A percentile compares a stretch with the other conserved stretches of the same genome.
Conservation (phyloP, 1,140 invertebrate species). For the Sycophaga agraensis region DNA sequence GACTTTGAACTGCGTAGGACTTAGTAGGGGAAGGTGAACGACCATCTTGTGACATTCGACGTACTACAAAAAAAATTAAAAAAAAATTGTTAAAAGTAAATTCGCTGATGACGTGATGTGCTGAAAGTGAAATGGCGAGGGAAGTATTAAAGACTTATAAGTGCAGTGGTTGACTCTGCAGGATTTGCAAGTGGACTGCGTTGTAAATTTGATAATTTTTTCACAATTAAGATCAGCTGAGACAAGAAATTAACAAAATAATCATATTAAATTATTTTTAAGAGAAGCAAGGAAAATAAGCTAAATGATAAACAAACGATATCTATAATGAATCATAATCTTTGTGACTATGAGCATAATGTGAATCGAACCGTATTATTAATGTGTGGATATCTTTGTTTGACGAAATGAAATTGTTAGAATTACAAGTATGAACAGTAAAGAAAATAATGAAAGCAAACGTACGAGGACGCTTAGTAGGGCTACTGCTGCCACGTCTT, state of each 20-base stretch:
- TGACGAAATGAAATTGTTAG: no score
- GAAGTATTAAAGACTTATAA: no score
- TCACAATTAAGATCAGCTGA: no score
- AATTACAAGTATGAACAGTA: neutral
- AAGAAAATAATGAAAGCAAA: slow-evolving; percentile 13
- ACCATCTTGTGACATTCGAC: slow-evolving; percentile 70
- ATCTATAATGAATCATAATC: neutral
- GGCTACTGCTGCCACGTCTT: slow-evolving; percentile 66
- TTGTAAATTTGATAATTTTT: no score
- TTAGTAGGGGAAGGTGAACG: slow-evolving; percentile 82
- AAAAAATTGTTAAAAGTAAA: no score
- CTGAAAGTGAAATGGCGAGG: neutral
- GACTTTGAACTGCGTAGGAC: slow-evolving; percentile 65
- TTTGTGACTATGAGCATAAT: no score
- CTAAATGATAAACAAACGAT: neutral
- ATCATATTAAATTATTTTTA: no score
- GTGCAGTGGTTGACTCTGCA: no score
- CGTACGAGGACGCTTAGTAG: slow-evolving; percentile 67
- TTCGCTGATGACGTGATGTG: neutral
- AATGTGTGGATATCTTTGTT: no score
- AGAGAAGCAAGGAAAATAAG: slow-evolving; percentile 30
- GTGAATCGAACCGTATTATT: no score
- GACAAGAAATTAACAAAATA: no score
- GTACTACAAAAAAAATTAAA: slow-evolving; percentile 59
- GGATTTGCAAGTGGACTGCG: no score